Evolutionary conservation across 2,113 vertebrate genomes (phyloP), one percentile per base, ranked within the genome.

Genomic region (Laticauda laticaudata): DNA sequence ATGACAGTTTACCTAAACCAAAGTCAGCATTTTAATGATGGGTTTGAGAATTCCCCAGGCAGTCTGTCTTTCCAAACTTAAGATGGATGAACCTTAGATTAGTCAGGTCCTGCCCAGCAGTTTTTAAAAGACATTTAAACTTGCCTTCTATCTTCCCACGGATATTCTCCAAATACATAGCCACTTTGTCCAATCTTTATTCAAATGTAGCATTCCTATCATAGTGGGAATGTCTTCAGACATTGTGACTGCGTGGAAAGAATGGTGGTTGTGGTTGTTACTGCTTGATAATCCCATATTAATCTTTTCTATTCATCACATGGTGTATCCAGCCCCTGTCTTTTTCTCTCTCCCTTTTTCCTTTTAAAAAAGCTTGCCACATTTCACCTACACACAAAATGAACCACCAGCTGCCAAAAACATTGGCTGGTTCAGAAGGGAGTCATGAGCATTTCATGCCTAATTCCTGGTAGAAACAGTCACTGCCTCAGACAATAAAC

Each of bases 301-400:
- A n/a, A 20, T 6, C 45, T 11, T 89, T 9, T 69, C 95, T 61
- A 75, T 24, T 29, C 34, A n/a, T 86, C 45, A 24, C 11, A 23
- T 24, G 43, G 18, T 10, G 21, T 29, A 24, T 2, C 53, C 48
- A 2, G 61, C 53, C 11, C 61, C 90, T 29, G 4, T 48, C 57
- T 53, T 51, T 51, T 9, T 51, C 48, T 51, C 48, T 51, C 48
- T 51, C 48, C 48, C 8, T 9, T 51, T 51, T 51, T 53, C 51
- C 51, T 53, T 53, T 53, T 11, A 12, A n/a, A n/a, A n/a, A 54
- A 75, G 54, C n/a, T 94, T 93, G 45, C 51, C 88, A 1, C n/a
- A 88, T 48, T 64, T 88, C 86, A 59, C 95, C 97, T 92, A 92
- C 94, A 90, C 57, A 21, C 8, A 94, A 45, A 34, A n/a, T 23